These are phyloP conservation scores for Empis livida DNA, from an alignment of 2,888 invertebrate genomes.

Conservation along the genomic window DNA sequence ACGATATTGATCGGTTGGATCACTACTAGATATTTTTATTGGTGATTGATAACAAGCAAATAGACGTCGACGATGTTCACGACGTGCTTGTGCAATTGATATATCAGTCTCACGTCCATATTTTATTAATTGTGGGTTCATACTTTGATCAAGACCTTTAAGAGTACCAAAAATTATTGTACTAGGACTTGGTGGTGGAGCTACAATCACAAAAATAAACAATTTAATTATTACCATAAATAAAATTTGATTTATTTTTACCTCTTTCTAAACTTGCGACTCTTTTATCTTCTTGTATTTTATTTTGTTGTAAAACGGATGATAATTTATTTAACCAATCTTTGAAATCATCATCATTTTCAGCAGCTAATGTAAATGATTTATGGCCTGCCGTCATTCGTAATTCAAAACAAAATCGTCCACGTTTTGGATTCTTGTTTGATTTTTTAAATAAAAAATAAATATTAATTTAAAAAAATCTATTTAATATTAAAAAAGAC, in stretches of 20 bases:
- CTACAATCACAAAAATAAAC: conserved; percentile 17
- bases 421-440: conserved; percentile 72
- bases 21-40: conserved; percentile 33
- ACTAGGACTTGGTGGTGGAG: conserved; percentile 46
- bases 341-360: conserved; percentile 64
- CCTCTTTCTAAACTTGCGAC: conserved; percentile 50
- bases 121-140: conserved; percentile 82
- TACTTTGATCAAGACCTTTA: conserved; percentile 78
- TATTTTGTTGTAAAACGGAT: conserved; percentile 72
- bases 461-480: too few species aligned
- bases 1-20: conserved; percentile 59
- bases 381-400: conserved; percentile 76
- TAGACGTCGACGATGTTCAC: conserved; percentile 65
- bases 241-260: too few species aligned
- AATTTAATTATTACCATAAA: neutral
- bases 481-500: neutral
- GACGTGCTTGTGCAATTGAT: conserved; percentile 67
- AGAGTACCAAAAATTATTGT: conserved; percentile 65
- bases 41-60: conserved; percentile 53
- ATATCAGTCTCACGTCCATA: conserved; percentile 85
- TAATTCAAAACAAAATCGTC: conserved; percentile 75
- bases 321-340: conserved; percentile 77
- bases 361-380: conserved; percentile 74
- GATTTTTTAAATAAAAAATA: too few species aligned
- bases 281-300: conserved; percentile 66